Conservation (phyloP, 2,888 invertebrate genomes). For the Hylaea fasciaria region DNA sequence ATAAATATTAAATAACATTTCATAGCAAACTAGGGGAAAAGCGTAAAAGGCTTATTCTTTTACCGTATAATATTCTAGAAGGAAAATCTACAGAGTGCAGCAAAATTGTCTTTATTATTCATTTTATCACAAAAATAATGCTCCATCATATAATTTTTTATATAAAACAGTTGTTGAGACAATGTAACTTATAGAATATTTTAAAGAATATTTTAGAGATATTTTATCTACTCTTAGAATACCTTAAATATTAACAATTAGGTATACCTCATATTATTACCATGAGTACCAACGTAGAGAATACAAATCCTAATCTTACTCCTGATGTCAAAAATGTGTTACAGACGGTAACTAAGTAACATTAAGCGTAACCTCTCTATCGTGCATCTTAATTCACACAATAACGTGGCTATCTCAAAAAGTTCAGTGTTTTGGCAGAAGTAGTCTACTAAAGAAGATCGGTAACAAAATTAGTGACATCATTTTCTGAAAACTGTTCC, state of each 20-base stretch:
- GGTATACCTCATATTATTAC: no score
- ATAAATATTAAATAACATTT: slow-evolving; percentile 51
- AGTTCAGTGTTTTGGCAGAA: slow-evolving; percentile 13
- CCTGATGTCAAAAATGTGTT: no score
- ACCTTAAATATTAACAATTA: no score
- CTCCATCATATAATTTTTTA: slow-evolving; percentile 5
- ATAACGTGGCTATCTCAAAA: background rate
- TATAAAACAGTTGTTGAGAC: slow-evolving; percentile 3
- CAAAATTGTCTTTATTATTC: slow-evolving; percentile 31
- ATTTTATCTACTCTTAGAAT: no score
- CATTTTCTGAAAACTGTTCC: slow-evolving; percentile 46
- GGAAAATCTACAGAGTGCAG: slow-evolving; percentile 46
- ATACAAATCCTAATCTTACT: no score
- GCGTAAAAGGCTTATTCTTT: slow-evolving; percentile 58
- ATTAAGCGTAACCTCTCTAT: background rate
- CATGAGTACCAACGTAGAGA: no score
- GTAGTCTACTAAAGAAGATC: slow-evolving; percentile 22
- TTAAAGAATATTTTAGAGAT: no score
- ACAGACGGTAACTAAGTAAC: no score
- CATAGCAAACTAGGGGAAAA: slow-evolving; percentile 54
- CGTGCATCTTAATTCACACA: background rate
- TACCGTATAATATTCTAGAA: slow-evolving; percentile 53
- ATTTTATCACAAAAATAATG: slow-evolving; percentile 15
- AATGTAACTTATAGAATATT: no score
- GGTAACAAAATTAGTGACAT: slow-evolving; percentile 27